Base-by-base conservation (phyloP, 2,113 vertebrate species). In the Passer montanus region DNA sequence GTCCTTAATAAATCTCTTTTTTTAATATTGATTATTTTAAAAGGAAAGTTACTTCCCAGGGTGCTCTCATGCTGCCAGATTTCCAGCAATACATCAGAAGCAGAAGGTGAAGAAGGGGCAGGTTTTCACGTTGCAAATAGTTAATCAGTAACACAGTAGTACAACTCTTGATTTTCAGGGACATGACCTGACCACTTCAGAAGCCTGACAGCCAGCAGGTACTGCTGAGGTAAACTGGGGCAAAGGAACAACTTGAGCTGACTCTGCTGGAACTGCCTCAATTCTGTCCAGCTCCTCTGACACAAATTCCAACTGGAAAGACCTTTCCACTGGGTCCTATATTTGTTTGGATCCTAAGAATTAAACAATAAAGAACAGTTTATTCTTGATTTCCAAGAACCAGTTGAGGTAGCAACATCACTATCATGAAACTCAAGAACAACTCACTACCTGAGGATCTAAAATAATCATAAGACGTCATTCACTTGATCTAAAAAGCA, bases 11-110 rank as follows among this genome's bases (percentile, higher is more conserved):
- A 96, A 96, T 93, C 83, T 96, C 88, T 86, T 86, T 62, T 96
- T 84, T 96, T 92, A 96, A 95, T 97, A 97, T 92, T 93, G 95
- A 90, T 94, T 96, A 87, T 92, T 96, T 93, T 73, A 91, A 95
- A 96, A 95, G 86, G 86, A 91, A 92, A 95, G 86, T 93, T 94
- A 74, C 95, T 95, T 95, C 95, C 95, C 83, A 44, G 94, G 83
- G 93, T 27, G 44, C 81, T 90, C 93, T 95, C 93, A 75, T 30
- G 83, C 91, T 94, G 92, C 90, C 93, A 96, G 77, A 93, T 94
- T 92, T 93, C 89, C 92, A 91, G 88, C 86, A 84, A 87, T 30
- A 41, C 28, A 86, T 13, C 69, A 74, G 88, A 89, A 82, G 89
- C 88, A 96, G 73, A 79, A 93, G 80, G 93, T 92, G 86, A 94